Percentiles rank a stretch among this genome's conserved stretches.
Conservation (phyloP, 1,140 invertebrate genomes). For the Xylocopa sonorina region DNA sequence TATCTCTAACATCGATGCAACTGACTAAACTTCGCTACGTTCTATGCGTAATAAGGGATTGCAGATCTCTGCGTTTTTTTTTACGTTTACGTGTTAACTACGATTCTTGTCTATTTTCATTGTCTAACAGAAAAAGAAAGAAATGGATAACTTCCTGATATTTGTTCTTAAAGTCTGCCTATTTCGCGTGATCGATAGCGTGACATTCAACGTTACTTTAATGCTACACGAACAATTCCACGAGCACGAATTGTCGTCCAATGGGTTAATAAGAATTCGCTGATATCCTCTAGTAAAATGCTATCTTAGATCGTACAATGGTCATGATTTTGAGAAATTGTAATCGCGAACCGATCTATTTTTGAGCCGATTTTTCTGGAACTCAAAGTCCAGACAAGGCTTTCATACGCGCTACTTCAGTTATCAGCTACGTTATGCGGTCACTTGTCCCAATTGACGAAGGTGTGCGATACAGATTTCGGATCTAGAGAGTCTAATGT, state of each 20-base stretch:
- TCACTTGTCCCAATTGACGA: not conserved
- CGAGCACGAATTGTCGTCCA: not conserved
- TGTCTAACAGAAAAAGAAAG: not conserved
- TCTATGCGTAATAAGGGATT: not conserved
- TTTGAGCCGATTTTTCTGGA: not conserved
- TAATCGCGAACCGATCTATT: not conserved
- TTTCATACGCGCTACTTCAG: not conserved
- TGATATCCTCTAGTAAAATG: not conserved
- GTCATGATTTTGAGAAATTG: not conserved
- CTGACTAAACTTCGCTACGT: slow-evolving; percentile 8
- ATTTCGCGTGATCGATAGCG: not conserved
- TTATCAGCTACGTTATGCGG: not conserved
- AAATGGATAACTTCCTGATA: not conserved
- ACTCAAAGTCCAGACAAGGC: not conserved
- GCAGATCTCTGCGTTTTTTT: not conserved
- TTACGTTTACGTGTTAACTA: not conserved
- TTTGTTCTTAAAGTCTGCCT: not conserved
- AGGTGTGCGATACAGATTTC: too few species aligned
- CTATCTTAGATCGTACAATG: not conserved
- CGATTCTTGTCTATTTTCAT: not conserved
- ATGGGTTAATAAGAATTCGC: not conserved
- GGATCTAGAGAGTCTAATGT: not conserved
- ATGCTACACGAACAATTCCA: not conserved
- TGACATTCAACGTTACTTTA: not conserved
- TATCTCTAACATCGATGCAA: slow-evolving; percentile 19